Conservation (phyloP, 2,888 invertebrate species). For the Brenthis daphne region DNA sequence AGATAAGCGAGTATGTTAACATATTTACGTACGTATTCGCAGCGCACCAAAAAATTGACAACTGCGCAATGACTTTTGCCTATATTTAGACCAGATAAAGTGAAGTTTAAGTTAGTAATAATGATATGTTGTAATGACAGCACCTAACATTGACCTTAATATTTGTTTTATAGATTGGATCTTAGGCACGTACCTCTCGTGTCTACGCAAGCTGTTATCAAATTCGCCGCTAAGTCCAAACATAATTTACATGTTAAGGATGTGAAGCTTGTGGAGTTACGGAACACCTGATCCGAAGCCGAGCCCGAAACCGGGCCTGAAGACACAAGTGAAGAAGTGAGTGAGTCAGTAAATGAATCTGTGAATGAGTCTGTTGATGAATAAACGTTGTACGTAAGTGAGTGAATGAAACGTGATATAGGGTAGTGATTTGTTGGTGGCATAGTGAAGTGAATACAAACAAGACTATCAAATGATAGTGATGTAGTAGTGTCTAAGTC, state of each 20-base stretch:
- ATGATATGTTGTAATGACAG: neutral
- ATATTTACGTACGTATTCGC: neutral
- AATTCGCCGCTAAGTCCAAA: conserved; percentile 91
- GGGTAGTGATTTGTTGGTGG: conserved; percentile 51
- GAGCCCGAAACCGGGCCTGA: conserved; percentile 36
- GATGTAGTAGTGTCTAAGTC: conserved; percentile 1
- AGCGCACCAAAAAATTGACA: too few species aligned
- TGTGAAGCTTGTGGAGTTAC: conserved; percentile 87
- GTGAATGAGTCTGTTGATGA: conserved; percentile 24
- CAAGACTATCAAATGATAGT: neutral
- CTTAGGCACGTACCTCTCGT: conserved; percentile 91
- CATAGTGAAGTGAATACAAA: conserved; percentile 41
- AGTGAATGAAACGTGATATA: conserved; percentile 42
- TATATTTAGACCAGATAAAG: neutral
- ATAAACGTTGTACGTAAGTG: conserved; percentile 13
- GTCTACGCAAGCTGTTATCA: conserved; percentile 90
- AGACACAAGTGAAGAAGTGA: conserved; percentile 27
- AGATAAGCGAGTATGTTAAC: neutral
- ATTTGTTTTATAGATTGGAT: conserved; percentile 79
- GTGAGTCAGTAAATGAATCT: conserved; percentile 22
- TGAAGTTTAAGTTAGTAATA: neutral
- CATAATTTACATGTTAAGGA: conserved; percentile 91
- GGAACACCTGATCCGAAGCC: conserved; percentile 74
- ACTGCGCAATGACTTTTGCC: too few species aligned
- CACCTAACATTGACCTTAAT: neutral